Base-by-base conservation (phyloP, 1,140 invertebrate genomes). In the Megalopta genalis region DNA sequence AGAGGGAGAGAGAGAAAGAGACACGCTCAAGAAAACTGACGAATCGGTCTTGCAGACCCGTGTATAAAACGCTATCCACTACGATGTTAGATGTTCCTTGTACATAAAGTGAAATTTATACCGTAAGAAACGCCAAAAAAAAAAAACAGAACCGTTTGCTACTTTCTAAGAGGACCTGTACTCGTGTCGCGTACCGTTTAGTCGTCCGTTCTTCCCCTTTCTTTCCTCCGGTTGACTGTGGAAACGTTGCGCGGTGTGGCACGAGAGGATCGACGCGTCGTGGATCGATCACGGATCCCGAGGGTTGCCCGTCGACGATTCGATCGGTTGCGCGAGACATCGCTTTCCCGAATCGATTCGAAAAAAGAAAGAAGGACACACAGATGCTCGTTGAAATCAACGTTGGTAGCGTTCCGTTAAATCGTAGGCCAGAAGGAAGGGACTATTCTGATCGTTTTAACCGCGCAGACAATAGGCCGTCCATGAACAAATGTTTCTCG, bases 51-150 rank as follows among this genome's bases (percentile, higher is more conserved):
- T 87, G 84, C 77, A 86, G 84, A 87, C 76, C 76, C 84, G 84
- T 90, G 88, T 89, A 88, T 89, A 90, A 91, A 81, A 89, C 84
- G 83, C 77, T 89, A 86, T 87, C 82, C 84, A 90, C 81, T 86
- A 90, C 80, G 87, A 88, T 91, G 89, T 92, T 91, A 91, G 90
- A 92, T 91, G 90, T 92, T 91, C 89, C 89, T 91, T 92, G 91
- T 92, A 92, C 85, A 92, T 92, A 90, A 89, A 85, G 86, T 89
- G 82, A 88, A 52, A 86, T 89, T 88, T 86, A 86, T 88, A 89
- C 84, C 64, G 59, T 88, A 88, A 88, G 76, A 76, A 57, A 81
- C 80, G 84, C 86, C 85, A 86, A 88, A 63, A 59, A 25, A n/a
- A 57, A 57, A n/a, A 88, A 52, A 71, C 39, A 42, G 12, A 8